Conservation (phyloP, 2,888 invertebrate genomes). For the Drosophila pullipes region DNA sequence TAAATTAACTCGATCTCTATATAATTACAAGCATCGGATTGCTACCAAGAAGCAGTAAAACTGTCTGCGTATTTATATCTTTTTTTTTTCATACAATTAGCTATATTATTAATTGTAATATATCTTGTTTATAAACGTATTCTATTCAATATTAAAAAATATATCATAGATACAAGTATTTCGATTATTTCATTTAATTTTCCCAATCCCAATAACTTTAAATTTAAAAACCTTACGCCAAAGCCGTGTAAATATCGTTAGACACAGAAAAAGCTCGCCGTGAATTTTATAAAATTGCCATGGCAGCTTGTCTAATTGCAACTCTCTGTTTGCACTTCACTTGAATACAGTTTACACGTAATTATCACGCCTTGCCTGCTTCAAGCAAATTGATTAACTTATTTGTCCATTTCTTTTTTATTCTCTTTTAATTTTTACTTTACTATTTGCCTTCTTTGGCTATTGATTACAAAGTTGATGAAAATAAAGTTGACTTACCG, state of each 20-base stretch:
- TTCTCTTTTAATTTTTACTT: neutral
- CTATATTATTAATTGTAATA: neutral
- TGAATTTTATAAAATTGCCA: neutral
- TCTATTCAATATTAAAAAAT: neutral
- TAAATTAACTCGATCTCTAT: no score
- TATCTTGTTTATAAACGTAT: neutral
- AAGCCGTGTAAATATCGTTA: neutral
- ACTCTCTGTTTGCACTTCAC: slow-evolving; percentile 29
- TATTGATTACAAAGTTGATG: slow-evolving; percentile 15
- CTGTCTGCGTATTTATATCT: neutral
- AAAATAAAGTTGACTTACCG: slow-evolving; percentile 8
- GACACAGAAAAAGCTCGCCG: neutral
- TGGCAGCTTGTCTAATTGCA: slow-evolving; percentile 23
- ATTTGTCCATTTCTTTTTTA: neutral
- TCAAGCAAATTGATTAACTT: slow-evolving; percentile 40
- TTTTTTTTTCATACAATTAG: neutral
- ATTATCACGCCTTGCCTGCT: slow-evolving; percentile 37
- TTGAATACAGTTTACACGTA: slow-evolving; percentile 46
- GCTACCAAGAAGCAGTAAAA: neutral
- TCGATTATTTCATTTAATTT: neutral
- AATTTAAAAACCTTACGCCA: neutral
- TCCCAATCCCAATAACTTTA: fast-evolving
- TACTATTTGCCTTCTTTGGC: slow-evolving; percentile 1
- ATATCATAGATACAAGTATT: neutral
- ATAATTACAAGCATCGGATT: neutral